phyloP scores from a whole-genome alignment of 2,797 vertebrate species.

The Picus viridis region DNA sequence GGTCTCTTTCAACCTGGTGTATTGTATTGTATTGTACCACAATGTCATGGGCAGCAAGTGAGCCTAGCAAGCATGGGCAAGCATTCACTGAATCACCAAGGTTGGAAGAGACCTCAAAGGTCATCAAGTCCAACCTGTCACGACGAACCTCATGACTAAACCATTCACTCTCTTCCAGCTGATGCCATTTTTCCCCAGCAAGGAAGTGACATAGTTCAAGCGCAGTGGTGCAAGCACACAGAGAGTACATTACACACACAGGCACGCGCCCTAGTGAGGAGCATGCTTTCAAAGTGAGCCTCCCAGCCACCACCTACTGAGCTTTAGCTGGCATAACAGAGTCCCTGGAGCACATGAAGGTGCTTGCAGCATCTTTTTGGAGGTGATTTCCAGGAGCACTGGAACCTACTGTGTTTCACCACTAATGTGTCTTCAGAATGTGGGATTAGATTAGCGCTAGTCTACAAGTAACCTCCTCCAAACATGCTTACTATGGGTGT shows the following conservation, averaged over 20 bases:
- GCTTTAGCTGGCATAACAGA: not conserved
- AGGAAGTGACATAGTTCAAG: not conserved
- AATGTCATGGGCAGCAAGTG: not conserved
- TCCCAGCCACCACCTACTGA: not conserved
- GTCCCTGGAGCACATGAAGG: not conserved
- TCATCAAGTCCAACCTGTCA: too few relatives aligned
- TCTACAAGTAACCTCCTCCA: not conserved
- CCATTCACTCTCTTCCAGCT: not conserved
- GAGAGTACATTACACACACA: not conserved
- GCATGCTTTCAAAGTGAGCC: fast-evolving
- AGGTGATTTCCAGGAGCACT: not conserved
- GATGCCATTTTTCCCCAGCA: not conserved
- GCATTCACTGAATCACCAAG: too few relatives aligned
- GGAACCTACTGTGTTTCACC: not conserved
- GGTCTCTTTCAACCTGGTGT: too few relatives aligned
- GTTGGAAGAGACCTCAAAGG: too few relatives aligned
- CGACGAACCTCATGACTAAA: too few relatives aligned
- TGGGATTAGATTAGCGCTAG: not conserved
- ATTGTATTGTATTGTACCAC: too few relatives aligned
- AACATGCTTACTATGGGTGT: not conserved
- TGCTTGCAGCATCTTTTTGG: not conserved
- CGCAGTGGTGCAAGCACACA: not conserved
- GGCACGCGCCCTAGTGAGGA: not conserved
- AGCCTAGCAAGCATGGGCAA: not conserved
- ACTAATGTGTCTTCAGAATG: not conserved